These are phyloP conservation scores for Tragelaphus buxtoni DNA, from an alignment of 2,113 vertebrate genomes.

Conservation along the genomic window DNA sequence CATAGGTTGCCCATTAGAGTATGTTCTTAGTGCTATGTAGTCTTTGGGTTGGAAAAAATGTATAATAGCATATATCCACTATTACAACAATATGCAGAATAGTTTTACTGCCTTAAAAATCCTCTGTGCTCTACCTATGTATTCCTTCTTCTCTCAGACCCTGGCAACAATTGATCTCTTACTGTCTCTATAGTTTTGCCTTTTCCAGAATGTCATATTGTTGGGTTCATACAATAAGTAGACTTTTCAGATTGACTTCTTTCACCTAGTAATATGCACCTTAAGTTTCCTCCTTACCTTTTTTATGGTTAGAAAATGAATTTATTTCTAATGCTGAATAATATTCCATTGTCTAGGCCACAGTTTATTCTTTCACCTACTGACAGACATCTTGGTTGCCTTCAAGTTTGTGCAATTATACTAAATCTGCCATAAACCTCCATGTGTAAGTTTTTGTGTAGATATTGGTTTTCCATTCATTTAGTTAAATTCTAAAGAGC, in stretches of 20 bases:
- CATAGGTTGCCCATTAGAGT: neutral
- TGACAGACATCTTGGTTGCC: neutral
- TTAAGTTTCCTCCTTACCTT: neutral
- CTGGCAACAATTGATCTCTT: neutral
- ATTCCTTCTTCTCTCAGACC: neutral
- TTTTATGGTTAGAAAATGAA: neutral
- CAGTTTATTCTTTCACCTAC: neutral
- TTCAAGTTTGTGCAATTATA: neutral
- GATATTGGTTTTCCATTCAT: neutral
- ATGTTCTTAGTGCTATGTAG: neutral
- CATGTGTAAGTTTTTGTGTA: neutral
- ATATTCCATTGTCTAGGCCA: neutral
- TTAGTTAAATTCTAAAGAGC: neutral
- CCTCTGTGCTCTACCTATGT: neutral
- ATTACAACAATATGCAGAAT: neutral
- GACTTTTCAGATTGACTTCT: neutral
- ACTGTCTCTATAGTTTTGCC: neutral
- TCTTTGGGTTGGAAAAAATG: neutral
- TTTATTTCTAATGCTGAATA: neutral
- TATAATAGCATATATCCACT: neutral
- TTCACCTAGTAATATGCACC: neutral
- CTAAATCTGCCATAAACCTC: neutral
- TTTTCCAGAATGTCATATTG: neutral
- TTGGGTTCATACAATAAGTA: neutral
- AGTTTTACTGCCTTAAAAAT: neutral